Base-by-base conservation (phyloP, 2,888 invertebrate species). In the Amiota mariae region DNA sequence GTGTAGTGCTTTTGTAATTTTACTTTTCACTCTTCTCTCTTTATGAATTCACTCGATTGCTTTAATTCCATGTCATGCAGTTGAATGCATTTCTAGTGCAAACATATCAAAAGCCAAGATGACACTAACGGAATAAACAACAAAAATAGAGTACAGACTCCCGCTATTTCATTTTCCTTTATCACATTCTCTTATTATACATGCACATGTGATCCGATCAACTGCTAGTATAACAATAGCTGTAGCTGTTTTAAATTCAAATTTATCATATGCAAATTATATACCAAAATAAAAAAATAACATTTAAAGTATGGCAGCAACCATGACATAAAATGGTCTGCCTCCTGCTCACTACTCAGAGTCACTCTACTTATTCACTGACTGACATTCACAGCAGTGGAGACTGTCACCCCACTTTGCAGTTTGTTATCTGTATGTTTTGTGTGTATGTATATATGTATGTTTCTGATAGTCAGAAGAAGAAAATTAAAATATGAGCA, bases 401-500 rank as follows among this genome's bases (percentile, higher is more conserved):
- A 36, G 8, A 36, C 36, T 36, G 36, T 36, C 36, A 36, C 36
- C 36, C 36, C 36, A 36, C 36, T 36, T 36, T 36, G 36, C 3
- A 36, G 36, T 36, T 36, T 36, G 36, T 36, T 36, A 36, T 36
- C 36, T 36, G 4, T 36, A 1, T 36, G 6, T 36, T 0, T 48
- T 59, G 18, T 59, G 59, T 36, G 12, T 67, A 36, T 36, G 3
- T n/a, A n/a, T n/a, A 15, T 15, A 18, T 54, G 57, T 24, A 36
- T 36, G 3, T 36, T 36, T 36, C 36, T 36, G 36, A 6, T 2
- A 36, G 2, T 36, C 36, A 36, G 36, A 36, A 36, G 36, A 20
- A 75, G 81, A 76, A 85, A 80, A 83, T 84, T 82, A 79, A 80
- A 78, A 77, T 78, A 77, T 75, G 77, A 77, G 76, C 78, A 74